Percentiles rank a stretch among this genome's conserved stretches.
Conservation (phyloP, 2,113 vertebrate species). For the Oryzias javanicus region DNA sequence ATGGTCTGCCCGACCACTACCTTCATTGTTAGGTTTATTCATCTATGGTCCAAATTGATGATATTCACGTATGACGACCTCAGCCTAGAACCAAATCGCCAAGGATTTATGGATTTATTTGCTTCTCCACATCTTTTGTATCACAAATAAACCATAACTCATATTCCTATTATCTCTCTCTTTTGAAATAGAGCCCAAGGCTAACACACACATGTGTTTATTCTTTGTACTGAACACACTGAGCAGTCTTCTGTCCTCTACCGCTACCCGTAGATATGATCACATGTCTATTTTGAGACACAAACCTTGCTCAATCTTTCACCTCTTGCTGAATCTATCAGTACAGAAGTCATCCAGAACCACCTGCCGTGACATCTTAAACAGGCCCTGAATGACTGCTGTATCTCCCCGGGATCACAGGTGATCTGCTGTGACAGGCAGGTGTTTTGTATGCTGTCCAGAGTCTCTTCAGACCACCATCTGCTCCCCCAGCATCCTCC, state of each 20-base stretch:
- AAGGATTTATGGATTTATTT: too few species aligned
- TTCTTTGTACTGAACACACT: too few species aligned
- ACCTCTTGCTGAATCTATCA: constrained; percentile 48
- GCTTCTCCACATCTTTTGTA: too few species aligned
- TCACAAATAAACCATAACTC: too few species aligned
- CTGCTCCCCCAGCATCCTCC: constrained; percentile 42
- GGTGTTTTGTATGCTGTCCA: constrained; percentile 69
- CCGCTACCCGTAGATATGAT: constrained; percentile 28
- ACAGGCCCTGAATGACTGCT: constrained; percentile 61
- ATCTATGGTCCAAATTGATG: too few species aligned
- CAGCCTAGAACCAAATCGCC: too few species aligned
- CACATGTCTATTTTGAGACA: constrained; percentile 41
- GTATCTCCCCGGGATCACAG: constrained; percentile 63
- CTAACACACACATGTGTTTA: too few species aligned
- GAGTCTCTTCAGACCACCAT: constrained; percentile 49
- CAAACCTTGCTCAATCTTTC: constrained; percentile 50
- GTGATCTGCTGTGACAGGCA: constrained; percentile 72
- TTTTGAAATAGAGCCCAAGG: too few species aligned
- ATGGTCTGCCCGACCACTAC: too few species aligned
- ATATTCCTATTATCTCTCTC: too few species aligned
- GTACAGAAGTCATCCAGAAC: constrained; percentile 43
- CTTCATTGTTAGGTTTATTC: too few species aligned
- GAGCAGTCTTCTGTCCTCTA: constrained; percentile 10
- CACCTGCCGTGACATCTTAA: constrained; percentile 67
- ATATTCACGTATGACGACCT: too few species aligned